Conservation (phyloP, 2,888 invertebrate species). For the Eristalinus sepulchralis region DNA sequence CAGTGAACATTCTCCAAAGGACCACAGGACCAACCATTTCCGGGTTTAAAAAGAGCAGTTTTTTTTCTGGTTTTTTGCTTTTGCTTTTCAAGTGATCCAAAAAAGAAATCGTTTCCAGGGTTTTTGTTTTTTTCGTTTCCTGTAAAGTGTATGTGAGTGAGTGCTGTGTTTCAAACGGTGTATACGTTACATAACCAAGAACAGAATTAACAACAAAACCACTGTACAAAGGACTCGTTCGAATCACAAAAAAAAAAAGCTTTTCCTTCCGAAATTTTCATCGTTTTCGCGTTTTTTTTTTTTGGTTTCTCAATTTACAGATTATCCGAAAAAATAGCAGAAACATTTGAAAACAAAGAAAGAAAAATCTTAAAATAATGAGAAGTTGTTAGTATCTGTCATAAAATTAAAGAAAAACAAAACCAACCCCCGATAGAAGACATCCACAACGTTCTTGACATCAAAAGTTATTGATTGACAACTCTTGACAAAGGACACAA, state of each 20-base stretch:
- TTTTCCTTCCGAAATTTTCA: not conserved
- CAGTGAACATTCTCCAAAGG: too few relatives aligned
- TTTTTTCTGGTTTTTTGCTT: not conserved
- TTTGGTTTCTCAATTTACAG: too few relatives aligned
- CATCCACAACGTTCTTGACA: not conserved
- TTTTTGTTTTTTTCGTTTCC: not conserved
- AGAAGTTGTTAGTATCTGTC: not conserved
- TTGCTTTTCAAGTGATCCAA: not conserved
- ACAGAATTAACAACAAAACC: not conserved
- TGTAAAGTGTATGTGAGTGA: not conserved
- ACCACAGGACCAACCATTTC: too few relatives aligned
- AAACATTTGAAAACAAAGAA: not conserved
- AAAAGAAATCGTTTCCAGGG: not conserved
- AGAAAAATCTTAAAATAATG: not conserved
- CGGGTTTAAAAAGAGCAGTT: not conserved
- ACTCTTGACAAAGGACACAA: not conserved
- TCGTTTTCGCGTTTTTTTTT: not conserved
- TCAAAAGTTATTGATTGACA: not conserved
- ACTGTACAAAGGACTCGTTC: not conserved
- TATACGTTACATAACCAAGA: constrained; percentile 36
- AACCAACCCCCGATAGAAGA: not conserved
- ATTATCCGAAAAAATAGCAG: not conserved
- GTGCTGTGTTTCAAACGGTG: not conserved
- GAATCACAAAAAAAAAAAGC: not conserved
- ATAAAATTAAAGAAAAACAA: not conserved